Base-by-base conservation (phyloP, 2,888 invertebrate species). In the Girardia tigrina region DNA sequence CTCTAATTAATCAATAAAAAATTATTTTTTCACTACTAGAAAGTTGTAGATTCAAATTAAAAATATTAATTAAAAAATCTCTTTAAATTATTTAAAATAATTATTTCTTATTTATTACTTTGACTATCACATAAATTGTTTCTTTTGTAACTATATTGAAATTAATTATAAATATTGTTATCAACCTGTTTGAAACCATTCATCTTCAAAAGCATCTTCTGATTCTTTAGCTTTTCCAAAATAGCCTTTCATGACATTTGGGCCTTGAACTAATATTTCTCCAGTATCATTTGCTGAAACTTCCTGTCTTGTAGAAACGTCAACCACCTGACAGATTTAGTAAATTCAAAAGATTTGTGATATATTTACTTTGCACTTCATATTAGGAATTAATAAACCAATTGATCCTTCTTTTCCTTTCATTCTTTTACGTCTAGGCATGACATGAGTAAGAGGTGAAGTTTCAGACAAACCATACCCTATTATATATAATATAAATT, bases 241-340 rank as follows among this genome's bases (percentile, higher is more conserved):
- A 29, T 74, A 74, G 42, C 74, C 74, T 29, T 28, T 23, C 74
- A 74, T 74, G 12, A 74, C 56, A 28, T 74, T 74, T n/a, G 74
- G 74, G 14, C 74, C 74, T 56, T 74, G 16, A 4, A 74, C 23
- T 4, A 74, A n/a, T 2, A 74, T 8, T 74, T 74, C 74, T 4
- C 74, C 74, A 16, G 23, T 26, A 26, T 74, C 56, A 56, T 74
- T 23, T 1, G 74, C 42, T 20, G 27, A 42, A 14, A 74, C 20
- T 56, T 74, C 74, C 36, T 74, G 26, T 28, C 74, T 26, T 56
- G 74, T 70, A 26, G 56, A 26, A 4, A 20, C 16, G 27, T 23
- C 26, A 4, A 74, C 23, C 14, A 74, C 36, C 73, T 73, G n/a
- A 12, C n/a, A 16, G 8, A 8, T 20, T 56, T 20, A 8, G 4